These are phyloP conservation scores for Lucilia sericata DNA, from an alignment of 1,140 invertebrate species.

Conservation along the genomic window DNA sequence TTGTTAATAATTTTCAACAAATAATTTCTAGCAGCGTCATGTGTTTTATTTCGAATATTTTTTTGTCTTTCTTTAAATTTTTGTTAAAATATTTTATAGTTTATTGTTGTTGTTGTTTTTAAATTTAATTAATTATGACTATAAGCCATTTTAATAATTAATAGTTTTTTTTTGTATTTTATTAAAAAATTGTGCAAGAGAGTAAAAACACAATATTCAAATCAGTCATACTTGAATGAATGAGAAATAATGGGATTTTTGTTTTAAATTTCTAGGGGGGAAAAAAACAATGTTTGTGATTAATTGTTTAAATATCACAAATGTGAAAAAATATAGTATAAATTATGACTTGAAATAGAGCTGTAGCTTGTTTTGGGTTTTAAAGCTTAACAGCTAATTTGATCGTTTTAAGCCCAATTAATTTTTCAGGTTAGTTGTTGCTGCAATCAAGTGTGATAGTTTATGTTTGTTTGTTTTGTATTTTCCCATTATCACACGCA, in stretches of 20 bases:
- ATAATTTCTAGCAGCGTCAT: neutral
- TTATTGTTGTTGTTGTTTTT: too few relatives aligned
- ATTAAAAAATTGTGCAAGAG: neutral
- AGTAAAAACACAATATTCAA: neutral
- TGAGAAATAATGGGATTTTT: neutral
- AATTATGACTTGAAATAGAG: neutral
- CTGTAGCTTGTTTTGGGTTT: too few relatives aligned
- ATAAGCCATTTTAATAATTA: constrained; percentile 12
- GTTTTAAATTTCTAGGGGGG: neutral
- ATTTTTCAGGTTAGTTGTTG: too few relatives aligned
- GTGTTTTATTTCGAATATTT: neutral
- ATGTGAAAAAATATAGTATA: neutral
- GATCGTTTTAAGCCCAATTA: too few relatives aligned
- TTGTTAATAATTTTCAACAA: neutral
- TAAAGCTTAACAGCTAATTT: neutral
- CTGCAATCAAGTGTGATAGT: too few relatives aligned
- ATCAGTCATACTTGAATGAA: neutral
- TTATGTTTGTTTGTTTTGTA: too few relatives aligned
- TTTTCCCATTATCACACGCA: too few relatives aligned
- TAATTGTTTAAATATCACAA: constrained; percentile 17
- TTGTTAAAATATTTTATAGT: neutral
- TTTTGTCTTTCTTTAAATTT: neutral
- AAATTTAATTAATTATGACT: neutral
- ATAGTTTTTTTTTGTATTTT: neutral
- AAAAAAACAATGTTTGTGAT: neutral